Conservation (phyloP, 2,888 invertebrate genomes). For the Hyposoter dolosus region DNA sequence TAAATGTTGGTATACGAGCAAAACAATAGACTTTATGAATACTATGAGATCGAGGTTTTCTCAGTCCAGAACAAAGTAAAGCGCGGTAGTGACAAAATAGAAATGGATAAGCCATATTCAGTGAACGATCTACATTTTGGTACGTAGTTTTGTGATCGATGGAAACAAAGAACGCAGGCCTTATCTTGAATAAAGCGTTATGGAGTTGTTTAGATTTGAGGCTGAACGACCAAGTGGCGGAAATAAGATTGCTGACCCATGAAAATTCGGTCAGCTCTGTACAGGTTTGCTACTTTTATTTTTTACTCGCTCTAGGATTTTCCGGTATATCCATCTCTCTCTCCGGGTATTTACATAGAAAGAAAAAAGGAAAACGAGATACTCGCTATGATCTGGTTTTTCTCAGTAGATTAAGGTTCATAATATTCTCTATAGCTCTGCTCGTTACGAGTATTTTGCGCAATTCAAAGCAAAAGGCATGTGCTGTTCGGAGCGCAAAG, state of each 20-base stretch:
- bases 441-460: slow-evolving; percentile 51
- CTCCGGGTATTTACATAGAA: not conserved
- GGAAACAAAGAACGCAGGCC: not conserved
- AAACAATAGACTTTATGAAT: slow-evolving; percentile 49
- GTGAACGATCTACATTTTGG: not conserved
- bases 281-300: slow-evolving; percentile 19
- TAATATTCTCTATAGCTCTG: slow-evolving; percentile 19
- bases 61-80: slow-evolving; percentile 4
- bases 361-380: slow-evolving; percentile 21
- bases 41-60: slow-evolving; percentile 35
- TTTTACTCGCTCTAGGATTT: slow-evolving; percentile 25
- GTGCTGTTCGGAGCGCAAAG: slow-evolving; percentile 44
- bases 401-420: slow-evolving; percentile 27
- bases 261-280: slow-evolving; percentile 50
- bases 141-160: not conserved
- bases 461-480: slow-evolving; percentile 49
- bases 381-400: slow-evolving; percentile 39
- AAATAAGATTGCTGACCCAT: slow-evolving; percentile 47
- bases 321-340: slow-evolving; percentile 42
- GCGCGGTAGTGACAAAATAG: slow-evolving; percentile 26
- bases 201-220: not conserved
- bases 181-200: not conserved
- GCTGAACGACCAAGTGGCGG: slow-evolving; percentile 13
- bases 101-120: slow-evolving; percentile 33
- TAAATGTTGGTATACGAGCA: slow-evolving; percentile 22